Conservation (phyloP, 2,888 invertebrate species). For the Mayetiola destructor region DNA sequence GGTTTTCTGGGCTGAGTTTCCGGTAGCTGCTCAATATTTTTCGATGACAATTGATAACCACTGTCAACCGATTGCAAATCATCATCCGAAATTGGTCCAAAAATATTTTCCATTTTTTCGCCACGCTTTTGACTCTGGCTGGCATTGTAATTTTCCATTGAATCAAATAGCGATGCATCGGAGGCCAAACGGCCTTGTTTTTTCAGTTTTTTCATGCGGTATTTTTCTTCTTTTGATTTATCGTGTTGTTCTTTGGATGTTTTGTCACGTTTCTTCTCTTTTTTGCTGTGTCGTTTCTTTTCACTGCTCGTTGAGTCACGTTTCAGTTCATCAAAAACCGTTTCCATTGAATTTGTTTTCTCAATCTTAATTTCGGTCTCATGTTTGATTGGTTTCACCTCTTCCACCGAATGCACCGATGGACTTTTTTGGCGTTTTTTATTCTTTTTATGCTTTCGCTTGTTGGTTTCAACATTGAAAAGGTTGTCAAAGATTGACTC, state of each 20-base stretch:
- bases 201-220: conserved; percentile 40
- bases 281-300: conserved; percentile 31
- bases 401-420: conserved; percentile 36
- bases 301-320: conserved; percentile 25
- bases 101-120: conserved; percentile 77
- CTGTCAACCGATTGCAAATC: no score
- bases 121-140: conserved; percentile 48
- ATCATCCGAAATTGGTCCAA: conserved; percentile 73
- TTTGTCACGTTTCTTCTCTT: conserved; percentile 47
- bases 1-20: no score
- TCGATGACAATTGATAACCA: no score
- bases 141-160: conserved; percentile 22
- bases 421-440: conserved; percentile 58
- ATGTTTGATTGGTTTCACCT: conserved; percentile 32
- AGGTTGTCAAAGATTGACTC: conserved; percentile 24
- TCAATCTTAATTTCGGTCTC: conserved; percentile 29
- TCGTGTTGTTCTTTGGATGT: conserved; percentile 28
- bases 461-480: conserved; percentile 44
- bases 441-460: conserved; percentile 66
- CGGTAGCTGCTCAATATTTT: no score
- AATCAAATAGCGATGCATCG: conserved; percentile 9
- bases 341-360: conserved; percentile 31
- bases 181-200: conserved; percentile 38
- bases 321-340: conserved; percentile 38
- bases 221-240: conserved; percentile 32